These are phyloP conservation scores for mouse (Mus musculus) DNA, from an alignment of 2,113 vertebrate species.

Conservation along the genomic window GRCm39 chr12:69877501-69878000, in stretches of 20 bases:
- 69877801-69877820: background rate
- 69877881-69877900: background rate
- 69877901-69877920: background rate
- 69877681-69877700: constrained; percentile 46
- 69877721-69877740: background rate
- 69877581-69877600: constrained; percentile 43
- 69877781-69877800: constrained; percentile 19
- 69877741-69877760: constrained; percentile 18
- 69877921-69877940: background rate
- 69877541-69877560: constrained; percentile 23
- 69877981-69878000: background rate
- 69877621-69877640: background rate
- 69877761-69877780: constrained; percentile 33
- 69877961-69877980: background rate
- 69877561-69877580: constrained; percentile 47
- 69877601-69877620: background rate
- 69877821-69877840: background rate
- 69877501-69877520: constrained; percentile 45
- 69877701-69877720: background rate
- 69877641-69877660: background rate
- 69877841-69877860: background rate
- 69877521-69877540: constrained; percentile 12
- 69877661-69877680: background rate
- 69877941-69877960: background rate
- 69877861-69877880: background rate